These are phyloP conservation scores for Idris sp. DNA, from an alignment of 1,140 invertebrate species.

Conservation along the genomic window DNA sequence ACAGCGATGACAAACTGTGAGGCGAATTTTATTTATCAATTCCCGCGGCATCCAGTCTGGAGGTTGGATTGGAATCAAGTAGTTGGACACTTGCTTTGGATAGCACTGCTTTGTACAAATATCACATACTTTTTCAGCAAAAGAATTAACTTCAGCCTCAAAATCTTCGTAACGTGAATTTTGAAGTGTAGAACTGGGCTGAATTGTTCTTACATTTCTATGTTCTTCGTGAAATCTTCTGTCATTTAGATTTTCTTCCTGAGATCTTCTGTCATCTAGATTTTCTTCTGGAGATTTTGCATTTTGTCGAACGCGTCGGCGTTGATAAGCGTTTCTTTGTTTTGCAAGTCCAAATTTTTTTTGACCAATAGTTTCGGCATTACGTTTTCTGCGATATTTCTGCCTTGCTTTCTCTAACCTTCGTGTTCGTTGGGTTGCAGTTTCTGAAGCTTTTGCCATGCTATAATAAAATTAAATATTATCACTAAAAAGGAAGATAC, in stretches of 20 bases:
- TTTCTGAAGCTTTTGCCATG: no score
- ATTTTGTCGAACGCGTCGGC: not conserved
- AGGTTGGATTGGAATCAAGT: not conserved
- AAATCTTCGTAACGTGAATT: not conserved
- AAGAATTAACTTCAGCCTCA: slow-evolving; percentile 7
- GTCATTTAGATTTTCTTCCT: slow-evolving; percentile 1
- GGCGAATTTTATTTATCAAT: not conserved
- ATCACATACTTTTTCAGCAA: slow-evolving; percentile 16
- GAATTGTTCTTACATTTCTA: not conserved
- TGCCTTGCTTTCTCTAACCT: no score
- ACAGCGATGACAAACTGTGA: slow-evolving; percentile 8
- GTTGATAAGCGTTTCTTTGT: no score
- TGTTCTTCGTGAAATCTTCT: no score
- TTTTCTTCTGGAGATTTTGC: not conserved
- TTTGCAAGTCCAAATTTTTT: no score
- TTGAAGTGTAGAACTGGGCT: slow-evolving; percentile 1
- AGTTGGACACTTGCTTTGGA: slow-evolving; percentile 1
- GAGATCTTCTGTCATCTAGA: no score
- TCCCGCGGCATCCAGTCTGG: not conserved
- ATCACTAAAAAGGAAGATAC: no score
- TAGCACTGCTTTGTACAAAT: slow-evolving; percentile 16
- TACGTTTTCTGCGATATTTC: no score
- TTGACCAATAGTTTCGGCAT: no score
- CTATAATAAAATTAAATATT: no score
- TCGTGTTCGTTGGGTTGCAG: no score